Conservation (phyloP, 1,140 invertebrate species). For the Ostrea edulis region DNA sequence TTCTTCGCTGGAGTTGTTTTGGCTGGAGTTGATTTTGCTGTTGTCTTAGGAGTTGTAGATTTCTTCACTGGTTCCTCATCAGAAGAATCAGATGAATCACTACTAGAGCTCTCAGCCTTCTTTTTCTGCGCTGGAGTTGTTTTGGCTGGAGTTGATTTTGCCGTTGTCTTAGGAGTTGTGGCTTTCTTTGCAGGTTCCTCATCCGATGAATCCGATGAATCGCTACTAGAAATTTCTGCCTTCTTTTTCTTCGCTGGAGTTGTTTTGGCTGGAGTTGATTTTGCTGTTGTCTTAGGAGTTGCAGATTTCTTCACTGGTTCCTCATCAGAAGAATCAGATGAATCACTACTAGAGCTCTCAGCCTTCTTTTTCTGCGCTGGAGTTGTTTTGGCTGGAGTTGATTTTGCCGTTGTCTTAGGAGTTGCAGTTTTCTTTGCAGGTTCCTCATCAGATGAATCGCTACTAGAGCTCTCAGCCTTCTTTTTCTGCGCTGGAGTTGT, state of each 20-base stretch:
- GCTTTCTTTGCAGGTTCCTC: slow-evolving; percentile 37
- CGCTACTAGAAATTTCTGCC: slow-evolving; percentile 37
- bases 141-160: background rate
- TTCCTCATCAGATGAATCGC: slow-evolving; percentile 57
- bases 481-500: slow-evolving; percentile 29
- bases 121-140: background rate
- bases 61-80: slow-evolving; percentile 24
- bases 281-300: background rate
- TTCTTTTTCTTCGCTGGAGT: slow-evolving; percentile 43
- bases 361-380: slow-evolving; percentile 34
- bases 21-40: slow-evolving; percentile 27
- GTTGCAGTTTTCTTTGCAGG: slow-evolving; percentile 35
- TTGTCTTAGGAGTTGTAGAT: background rate
- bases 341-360: slow-evolving; percentile 47
- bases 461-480: slow-evolving; percentile 35
- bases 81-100: slow-evolving; percentile 42
- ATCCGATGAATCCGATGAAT: slow-evolving; percentile 40
- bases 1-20: slow-evolving; percentile 36
- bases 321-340: slow-evolving; percentile 43
- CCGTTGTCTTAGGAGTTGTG: slow-evolving; percentile 16
- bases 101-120: slow-evolving; percentile 28
- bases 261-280: background rate
- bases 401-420: background rate
- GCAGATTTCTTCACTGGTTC: slow-evolving; percentile 36
- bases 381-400: slow-evolving; percentile 16